Percentiles rank a stretch among this genome's conserved stretches.
Evolutionary conservation across 2,888 invertebrate genomes (phyloP).

Genomic region (Argyra leucocephala): DNA sequence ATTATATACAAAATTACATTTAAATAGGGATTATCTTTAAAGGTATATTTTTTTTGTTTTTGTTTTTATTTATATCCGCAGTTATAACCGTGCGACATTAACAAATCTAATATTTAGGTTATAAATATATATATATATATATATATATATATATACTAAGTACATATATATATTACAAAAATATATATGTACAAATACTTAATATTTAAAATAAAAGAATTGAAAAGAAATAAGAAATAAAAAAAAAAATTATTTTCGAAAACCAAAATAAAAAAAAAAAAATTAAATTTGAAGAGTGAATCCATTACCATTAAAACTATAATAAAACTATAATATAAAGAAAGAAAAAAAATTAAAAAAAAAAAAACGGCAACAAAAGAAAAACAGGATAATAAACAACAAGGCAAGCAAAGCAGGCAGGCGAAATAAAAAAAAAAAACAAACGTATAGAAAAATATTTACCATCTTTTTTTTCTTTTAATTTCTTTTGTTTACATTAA

Average conservation of each 20-base stretch:
- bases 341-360: not conserved
- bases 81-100: no score
- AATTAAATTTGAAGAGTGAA: not conserved
- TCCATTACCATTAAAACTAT: no score
- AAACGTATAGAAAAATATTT: not conserved
- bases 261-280: not conserved
- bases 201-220: not conserved
- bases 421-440: not conserved
- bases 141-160: no score
- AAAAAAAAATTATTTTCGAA: not conserved
- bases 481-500: not conserved
- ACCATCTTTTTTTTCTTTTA: not conserved
- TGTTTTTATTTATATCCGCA: no score
- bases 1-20: no score
- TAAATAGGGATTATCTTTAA: no score
- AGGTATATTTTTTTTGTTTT: no score
- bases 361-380: not conserved
- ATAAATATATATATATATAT: no score
- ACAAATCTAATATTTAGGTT: no score
- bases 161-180: no score
- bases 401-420: not conserved
- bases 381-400: not conserved
- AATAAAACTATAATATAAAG: no score
- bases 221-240: no score
- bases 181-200: not conserved